Conservation (phyloP, 2,797 vertebrate species). For the Chelon auratus region DNA sequence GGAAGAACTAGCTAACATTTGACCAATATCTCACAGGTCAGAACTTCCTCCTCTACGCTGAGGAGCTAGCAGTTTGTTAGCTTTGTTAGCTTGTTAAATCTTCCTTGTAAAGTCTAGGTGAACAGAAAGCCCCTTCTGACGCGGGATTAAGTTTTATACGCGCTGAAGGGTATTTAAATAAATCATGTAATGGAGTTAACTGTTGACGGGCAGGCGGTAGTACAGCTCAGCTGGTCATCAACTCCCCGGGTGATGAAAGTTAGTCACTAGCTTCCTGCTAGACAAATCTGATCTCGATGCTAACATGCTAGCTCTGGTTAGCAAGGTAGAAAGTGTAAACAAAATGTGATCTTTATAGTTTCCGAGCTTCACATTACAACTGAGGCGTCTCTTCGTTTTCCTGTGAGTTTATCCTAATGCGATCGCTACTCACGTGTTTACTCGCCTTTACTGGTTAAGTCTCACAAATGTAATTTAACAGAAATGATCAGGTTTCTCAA, state of each 20-base stretch:
- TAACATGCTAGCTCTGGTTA: conserved; percentile 49
- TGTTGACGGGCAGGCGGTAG: neutral
- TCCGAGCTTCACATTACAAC: neutral
- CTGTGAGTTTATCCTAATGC: neutral
- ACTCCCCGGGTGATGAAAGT: conserved; percentile 63
- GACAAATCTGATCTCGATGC: conserved; percentile 37
- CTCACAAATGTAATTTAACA: too few species aligned
- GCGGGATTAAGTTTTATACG: neutral
- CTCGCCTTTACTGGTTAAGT: too few species aligned
- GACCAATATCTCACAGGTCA: conserved; percentile 19
- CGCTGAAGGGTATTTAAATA: fast-evolving
- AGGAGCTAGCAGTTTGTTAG: conserved; percentile 66
- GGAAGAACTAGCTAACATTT: neutral
- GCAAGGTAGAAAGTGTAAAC: conserved; percentile 55
- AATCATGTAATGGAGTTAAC: neutral
- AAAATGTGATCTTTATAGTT: neutral
- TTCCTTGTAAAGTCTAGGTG: conserved; percentile 10
- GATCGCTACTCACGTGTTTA: neutral
- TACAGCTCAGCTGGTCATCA: neutral
- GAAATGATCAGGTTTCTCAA: too few species aligned
- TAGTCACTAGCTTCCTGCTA: conserved; percentile 59
- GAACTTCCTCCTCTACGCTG: conserved; percentile 68
- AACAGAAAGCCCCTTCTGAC: neutral
- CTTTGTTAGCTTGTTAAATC: conserved; percentile 60
- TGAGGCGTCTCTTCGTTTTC: fast-evolving